Conservation (phyloP, 2,797 vertebrate genomes). For the Xiphorhynchus erythropygius region DNA sequence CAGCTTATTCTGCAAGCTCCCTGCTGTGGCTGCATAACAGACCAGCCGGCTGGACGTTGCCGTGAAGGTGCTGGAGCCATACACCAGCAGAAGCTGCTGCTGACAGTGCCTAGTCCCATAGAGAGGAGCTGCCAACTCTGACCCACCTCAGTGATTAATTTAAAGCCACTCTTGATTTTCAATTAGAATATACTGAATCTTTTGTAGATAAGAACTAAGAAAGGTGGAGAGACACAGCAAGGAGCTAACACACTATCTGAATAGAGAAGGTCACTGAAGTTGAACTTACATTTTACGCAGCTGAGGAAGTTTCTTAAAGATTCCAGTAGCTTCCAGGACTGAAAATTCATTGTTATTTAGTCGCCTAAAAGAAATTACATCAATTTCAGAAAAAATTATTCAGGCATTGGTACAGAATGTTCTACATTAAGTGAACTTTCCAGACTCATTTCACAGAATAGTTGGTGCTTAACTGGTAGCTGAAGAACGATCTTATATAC, state of each 20-base stretch:
- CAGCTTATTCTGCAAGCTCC: slow-evolving; percentile 4
- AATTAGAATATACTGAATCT: neutral
- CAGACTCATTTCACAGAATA: neutral
- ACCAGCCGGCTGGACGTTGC: slow-evolving; percentile 43
- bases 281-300: slow-evolving; percentile 95
- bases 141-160: neutral
- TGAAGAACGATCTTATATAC: neutral
- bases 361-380: slow-evolving; percentile 77
- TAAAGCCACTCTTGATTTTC: neutral
- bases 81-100: neutral
- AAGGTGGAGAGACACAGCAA: neutral
- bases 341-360: slow-evolving; percentile 99
- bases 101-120: neutral
- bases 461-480: neutral
- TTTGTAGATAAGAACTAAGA: slow-evolving; percentile 2
- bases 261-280: neutral
- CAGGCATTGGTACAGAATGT: neutral
- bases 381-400: neutral
- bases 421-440: neutral
- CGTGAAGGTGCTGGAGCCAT: neutral
- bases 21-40: slow-evolving; percentile 20
- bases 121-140: neutral
- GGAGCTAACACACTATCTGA: neutral
- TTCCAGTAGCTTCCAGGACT: slow-evolving; percentile 93
- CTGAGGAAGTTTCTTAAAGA: slow-evolving; percentile 97